Conservation (phyloP, 2,888 invertebrate species). For the Willowsia nigromaculata region DNA sequence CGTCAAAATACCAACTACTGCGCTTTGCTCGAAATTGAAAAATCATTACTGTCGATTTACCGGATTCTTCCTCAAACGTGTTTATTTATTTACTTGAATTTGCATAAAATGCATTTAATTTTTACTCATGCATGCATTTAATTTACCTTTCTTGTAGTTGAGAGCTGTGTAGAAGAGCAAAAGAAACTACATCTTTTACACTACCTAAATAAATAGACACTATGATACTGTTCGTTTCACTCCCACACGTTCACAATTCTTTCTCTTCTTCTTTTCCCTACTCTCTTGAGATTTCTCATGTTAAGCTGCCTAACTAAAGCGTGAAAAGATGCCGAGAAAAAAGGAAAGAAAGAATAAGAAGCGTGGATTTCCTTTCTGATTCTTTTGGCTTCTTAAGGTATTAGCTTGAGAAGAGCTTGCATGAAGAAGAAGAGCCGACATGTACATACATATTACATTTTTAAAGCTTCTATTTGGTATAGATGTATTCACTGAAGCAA, state of each 20-base stretch:
- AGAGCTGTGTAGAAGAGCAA: not conserved
- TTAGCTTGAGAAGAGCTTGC: slow-evolving; percentile 16
- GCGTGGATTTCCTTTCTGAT: slow-evolving; percentile 60
- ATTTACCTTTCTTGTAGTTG: not conserved
- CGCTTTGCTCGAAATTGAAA: too few species aligned
- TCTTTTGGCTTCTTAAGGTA: slow-evolving; percentile 65
- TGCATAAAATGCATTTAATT: slow-evolving; percentile 17
- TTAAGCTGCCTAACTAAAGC: slow-evolving; percentile 50
- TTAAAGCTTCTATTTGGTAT: not conserved
- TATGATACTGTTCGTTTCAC: not conserved
- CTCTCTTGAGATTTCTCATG: slow-evolving; percentile 26
- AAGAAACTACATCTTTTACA: not conserved
- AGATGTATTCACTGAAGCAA: slow-evolving; percentile 30
- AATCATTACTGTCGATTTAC: too few species aligned
- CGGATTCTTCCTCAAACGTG: not conserved
- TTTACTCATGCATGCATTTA: not conserved
- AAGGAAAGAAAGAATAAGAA: slow-evolving; percentile 31
- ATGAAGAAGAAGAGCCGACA: slow-evolving; percentile 35
- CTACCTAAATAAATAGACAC: not conserved
- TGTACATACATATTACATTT: not conserved
- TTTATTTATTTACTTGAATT: not conserved
- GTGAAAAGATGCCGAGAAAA: slow-evolving; percentile 27
- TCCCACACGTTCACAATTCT: not conserved
- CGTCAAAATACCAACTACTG: too few species aligned
- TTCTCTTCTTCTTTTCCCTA: not conserved